These are phyloP conservation scores for Zaprionus kolodkinae DNA, from an alignment of 1,140 invertebrate species.

Conservation along the genomic window DNA sequence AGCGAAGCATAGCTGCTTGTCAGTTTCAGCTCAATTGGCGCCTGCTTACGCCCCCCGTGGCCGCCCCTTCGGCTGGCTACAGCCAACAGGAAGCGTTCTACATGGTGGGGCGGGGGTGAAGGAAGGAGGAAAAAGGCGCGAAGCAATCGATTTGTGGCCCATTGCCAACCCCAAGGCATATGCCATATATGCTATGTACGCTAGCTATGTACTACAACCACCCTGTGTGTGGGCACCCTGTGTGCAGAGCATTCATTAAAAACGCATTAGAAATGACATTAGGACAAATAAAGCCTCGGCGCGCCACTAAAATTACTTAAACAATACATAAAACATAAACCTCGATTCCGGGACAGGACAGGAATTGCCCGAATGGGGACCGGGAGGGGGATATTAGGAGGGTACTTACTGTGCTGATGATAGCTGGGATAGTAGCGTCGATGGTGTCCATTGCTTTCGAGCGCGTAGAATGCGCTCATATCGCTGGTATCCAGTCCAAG, in stretches of 20 bases:
- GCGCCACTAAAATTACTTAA: conserved; percentile 64
- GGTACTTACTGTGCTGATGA: conserved; percentile 83
- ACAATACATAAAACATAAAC: conserved; percentile 62
- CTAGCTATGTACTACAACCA: neutral
- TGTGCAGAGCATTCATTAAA: conserved; percentile 73
- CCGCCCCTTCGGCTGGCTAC: conserved; percentile 8
- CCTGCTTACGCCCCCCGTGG: conserved; percentile 3
- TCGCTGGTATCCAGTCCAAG: conserved; percentile 79
- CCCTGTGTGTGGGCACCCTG: conserved; percentile 9
- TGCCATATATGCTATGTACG: neutral
- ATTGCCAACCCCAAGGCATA: conserved; percentile 1
- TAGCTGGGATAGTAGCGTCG: conserved; percentile 83
- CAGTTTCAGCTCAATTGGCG: conserved; percentile 13
- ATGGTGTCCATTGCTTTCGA: conserved; percentile 83
- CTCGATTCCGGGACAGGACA: conserved; percentile 33
- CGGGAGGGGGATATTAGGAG: neutral
- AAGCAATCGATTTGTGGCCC: conserved; percentile 82
- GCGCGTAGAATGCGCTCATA: conserved; percentile 83
- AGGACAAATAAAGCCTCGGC: conserved; percentile 67
- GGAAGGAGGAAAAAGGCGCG: conserved; percentile 56
- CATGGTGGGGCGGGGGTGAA: conserved; percentile 40
- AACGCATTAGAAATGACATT: conserved; percentile 83
- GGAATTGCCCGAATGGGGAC: too few species aligned
- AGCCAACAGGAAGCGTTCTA: conserved; percentile 71
- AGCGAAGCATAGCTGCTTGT: neutral